A percentile compares a stretch with the other conserved stretches of the same genome.
phyloP scores from a whole-genome alignment of 2,888 invertebrate species.

The Seira ritae region DNA sequence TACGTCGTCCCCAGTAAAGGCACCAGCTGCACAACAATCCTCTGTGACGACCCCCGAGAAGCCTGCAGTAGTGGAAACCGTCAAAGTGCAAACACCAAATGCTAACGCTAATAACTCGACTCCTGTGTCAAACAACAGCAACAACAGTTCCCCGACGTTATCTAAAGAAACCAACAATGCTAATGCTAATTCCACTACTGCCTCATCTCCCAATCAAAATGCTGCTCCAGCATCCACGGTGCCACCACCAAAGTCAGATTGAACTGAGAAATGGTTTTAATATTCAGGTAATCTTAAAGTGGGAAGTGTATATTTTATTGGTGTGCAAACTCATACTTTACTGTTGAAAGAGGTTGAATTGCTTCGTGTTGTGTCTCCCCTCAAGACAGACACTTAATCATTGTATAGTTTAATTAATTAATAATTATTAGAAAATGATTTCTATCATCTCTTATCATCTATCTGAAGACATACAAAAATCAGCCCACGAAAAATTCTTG shows the following conservation, averaged over 20 bases:
- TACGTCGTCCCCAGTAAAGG: constrained; percentile 42
- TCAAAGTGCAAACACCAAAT: constrained; percentile 62
- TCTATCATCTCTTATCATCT: too few species aligned
- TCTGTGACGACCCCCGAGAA: constrained; percentile 54
- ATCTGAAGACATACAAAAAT: constrained; percentile 10
- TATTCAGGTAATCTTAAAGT: constrained; percentile 57
- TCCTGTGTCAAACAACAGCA: constrained; percentile 40
- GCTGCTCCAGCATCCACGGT: constrained; percentile 50
- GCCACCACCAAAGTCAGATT: constrained; percentile 58
- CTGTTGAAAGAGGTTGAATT: constrained; percentile 45
- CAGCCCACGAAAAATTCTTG: constrained; percentile 35
- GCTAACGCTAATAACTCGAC: constrained; percentile 44
- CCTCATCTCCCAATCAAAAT: constrained; percentile 37
- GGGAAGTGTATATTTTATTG: constrained; percentile 53
- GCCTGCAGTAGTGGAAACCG: constrained; percentile 49
- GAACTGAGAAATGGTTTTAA: constrained; percentile 59
- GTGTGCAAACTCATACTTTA: constrained; percentile 53
- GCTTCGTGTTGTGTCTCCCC: constrained; percentile 46
- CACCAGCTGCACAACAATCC: constrained; percentile 44
- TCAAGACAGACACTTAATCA: constrained; percentile 50
- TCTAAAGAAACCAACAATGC: constrained; percentile 45
- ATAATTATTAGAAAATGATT: too few species aligned
- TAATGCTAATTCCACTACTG: constrained; percentile 50
- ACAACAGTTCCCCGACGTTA: constrained; percentile 57
- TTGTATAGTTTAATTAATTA: too few species aligned